Evolutionary conservation across 1,140 invertebrate species (phyloP), one percentile per base, ranked within the genome.

Genomic region (Tetramorium simillimum): DNA sequence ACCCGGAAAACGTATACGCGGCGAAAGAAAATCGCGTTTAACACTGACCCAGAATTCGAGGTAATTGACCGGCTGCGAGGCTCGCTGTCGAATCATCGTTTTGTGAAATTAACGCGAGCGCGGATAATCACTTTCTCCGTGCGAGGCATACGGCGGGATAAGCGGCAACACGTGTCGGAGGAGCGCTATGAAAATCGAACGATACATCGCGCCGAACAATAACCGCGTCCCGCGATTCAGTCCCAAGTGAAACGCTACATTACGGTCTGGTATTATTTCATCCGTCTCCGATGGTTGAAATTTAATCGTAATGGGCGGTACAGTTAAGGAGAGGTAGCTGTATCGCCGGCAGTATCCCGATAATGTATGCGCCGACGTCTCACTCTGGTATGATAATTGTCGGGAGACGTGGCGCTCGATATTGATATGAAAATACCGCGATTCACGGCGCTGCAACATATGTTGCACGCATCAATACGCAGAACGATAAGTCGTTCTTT

Each of bases 401-500:
- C 16, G 18, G 40, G 56, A 62, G 12, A 58, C 49, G 62, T n/a
- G 18, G 10, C 7, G 65, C 62, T 58, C 72, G 63, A 60, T 46
- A 33, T 77, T 73, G 77, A 86, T 67, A 78, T 80, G 56, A 63
- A 63, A 82, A 72, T 75, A 6, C 65, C 43, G 76, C 49, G 84
- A 86, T 72, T 86, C n/a, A 60, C 84, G 75, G 28, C 18, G 49
- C 76, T 4, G 77, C 77, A 63, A 46, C 80, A 77, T 72, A 53
- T 77, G 84, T 70, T 65, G 46, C 77, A 53, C 37, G 56, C 56
- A 70, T 56, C 85, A 80, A 90, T 84, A 78, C 53, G 78, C 28
- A 53, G 40, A 28, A 58, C 43, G 85, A 90, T 89, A 89, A 87
- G 51, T 80, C 60, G 65, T 86, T 89, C 89, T 87, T 89, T 84